Evolutionary conservation across 2,797 vertebrate genomes (phyloP), one percentile per base, ranked within the genome.

Genomic region (Alauda arvensis): DNA sequence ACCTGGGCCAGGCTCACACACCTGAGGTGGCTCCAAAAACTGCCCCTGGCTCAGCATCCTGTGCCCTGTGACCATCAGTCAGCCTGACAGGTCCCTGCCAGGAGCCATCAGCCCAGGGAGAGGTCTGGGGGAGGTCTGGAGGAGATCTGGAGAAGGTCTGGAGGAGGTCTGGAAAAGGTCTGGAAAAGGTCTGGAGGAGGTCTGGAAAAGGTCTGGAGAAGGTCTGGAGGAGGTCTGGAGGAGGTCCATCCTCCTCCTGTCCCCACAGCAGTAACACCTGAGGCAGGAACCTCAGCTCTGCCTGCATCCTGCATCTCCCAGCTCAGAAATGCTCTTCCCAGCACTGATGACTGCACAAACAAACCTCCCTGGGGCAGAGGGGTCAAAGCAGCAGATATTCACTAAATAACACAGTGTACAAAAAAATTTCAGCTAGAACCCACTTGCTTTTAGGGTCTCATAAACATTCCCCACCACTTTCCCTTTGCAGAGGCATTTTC

Each of bases 401-500:
- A 8, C 74, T 79, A 83, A 88, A 77, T 12, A 63, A 31, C 70
- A 14, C 46, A 46, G 39, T 0, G 0, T 7, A 18, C 6, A 42
- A 66, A 24, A 68, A 51, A 71, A 8, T 18, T 62, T 68, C 39
- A 79, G 69, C 45, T 77, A 88, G 72, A 88, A 66, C 65, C 55
- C 62, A 3, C 78, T 89, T 56, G 31, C 66, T 91, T 81, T 70
- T 66, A 49, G 57, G 65, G 39, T 78, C 87, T 87, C 40, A 52
- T 49, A 90, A 79, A 78, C 81, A 81, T 24, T 79, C 80, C 42
- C 83, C 77, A 62, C 1, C 59, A 24, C 72, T 87, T 88, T 91
- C 75, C 59, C 87, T 68, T 87, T 13, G 71, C 80, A 87, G 80
- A 90, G 57, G 83, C 91, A 70, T 93, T 92, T 92, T 79, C 61